Base-by-base conservation (phyloP, 2,888 invertebrate species). In the Aleiodes alternator region DNA sequence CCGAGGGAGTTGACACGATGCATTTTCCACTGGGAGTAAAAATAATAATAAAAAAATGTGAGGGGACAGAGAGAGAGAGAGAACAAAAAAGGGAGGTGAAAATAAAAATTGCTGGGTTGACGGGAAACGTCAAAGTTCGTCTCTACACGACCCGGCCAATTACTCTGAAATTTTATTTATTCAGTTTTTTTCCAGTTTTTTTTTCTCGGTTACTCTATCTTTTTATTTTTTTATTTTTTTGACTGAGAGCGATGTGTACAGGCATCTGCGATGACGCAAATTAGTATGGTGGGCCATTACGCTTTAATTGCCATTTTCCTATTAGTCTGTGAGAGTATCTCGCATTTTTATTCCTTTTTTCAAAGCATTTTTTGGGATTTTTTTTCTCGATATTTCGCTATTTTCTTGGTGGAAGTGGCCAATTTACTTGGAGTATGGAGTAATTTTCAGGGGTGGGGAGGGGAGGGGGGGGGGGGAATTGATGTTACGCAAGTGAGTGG, bases 301-400 rank as follows among this genome's bases (percentile, higher is more conserved):
- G 72, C 31, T 59, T 72, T 76, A 76, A 76, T 76, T 76, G 56
- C 71, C 48, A 68, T 56, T 68, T 68, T 73, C 66, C 69, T 57
- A 70, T 69, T 75, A 72, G 51, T 72, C 64, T 72, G 38, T 16
- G n/a, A 53, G 61, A 64, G 38, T 38, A 12, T 51, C 34, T 16
- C 50, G 61, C 61, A 16, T 68, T 12, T 29, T 14, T 68, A 3
- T 16, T 3, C 43, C 16, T 23, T 68, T 50, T 14, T 23, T 23
- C 8, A 23, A 23, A 23, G 23, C 1, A 23, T 23, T 66, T 56
- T 72, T 16, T 55, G 1, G 7, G 6, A 3, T 31, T 53, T 29
- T 53, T 14, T 69, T 31, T 34, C 14, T 12, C 29, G 23, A 23
- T 2, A 51, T 31, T 53, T 8, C 23, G 9, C 34, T 34, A 29